Evolutionary conservation across 2,888 invertebrate genomes (phyloP).

Genomic region (Himalopsyche anomala): DNA sequence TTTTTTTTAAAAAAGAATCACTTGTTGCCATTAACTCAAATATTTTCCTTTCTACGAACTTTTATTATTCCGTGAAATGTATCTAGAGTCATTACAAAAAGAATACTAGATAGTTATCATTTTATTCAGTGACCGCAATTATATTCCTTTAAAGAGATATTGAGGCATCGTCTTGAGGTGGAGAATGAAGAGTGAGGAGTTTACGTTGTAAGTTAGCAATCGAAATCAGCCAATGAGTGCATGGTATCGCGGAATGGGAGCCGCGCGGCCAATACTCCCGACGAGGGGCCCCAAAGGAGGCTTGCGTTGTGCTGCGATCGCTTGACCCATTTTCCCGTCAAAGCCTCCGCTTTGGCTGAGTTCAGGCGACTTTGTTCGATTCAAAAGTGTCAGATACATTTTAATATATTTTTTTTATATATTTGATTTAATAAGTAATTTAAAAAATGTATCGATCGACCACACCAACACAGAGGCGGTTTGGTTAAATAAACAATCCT

Average conservation of each 20-base stretch:
- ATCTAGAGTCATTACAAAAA: no score
- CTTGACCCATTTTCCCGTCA: slow-evolving; percentile 54
- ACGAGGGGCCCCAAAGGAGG: slow-evolving; percentile 56
- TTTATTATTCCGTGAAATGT: no score
- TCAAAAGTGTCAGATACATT: not conserved
- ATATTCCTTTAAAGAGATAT: not conserved
- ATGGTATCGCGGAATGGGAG: slow-evolving; percentile 44
- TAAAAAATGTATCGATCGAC: no score
- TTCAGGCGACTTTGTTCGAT: not conserved
- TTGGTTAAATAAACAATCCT: no score
- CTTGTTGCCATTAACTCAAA: no score
- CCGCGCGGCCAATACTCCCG: slow-evolving; percentile 61
- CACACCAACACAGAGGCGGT: no score
- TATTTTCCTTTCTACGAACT: no score
- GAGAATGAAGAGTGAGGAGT: slow-evolving; percentile 19
- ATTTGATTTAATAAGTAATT: no score
- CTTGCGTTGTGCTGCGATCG: slow-evolving; percentile 49
- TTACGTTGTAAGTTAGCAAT: slow-evolving; percentile 45
- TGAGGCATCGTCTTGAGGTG: slow-evolving; percentile 24
- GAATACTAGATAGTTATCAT: no score
- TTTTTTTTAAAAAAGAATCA: no score
- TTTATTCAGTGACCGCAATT: no score
- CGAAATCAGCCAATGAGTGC: slow-evolving; percentile 48
- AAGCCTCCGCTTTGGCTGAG: slow-evolving; percentile 5
- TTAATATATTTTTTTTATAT: not conserved